Evolutionary conservation across 2,797 vertebrate genomes (phyloP).

Genomic region (Semaprochilodus insignis): DNA sequence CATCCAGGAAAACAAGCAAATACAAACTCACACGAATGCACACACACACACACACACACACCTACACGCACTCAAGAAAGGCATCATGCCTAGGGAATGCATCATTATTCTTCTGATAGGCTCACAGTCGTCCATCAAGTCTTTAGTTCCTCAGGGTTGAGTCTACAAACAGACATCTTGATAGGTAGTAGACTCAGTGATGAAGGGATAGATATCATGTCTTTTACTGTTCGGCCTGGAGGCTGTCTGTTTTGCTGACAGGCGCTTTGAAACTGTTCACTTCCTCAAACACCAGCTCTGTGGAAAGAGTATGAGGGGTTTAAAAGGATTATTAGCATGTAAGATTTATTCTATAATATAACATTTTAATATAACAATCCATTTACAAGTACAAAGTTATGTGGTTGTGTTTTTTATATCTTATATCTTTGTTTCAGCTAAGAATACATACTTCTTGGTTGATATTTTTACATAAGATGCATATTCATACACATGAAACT

Average conservation of each 20-base stretch:
- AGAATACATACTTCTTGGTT: too few relatives aligned
- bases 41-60: slow-evolving; percentile 24
- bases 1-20: slow-evolving; percentile 11
- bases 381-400: too few relatives aligned
- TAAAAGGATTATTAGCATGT: neutral
- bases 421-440: too few relatives aligned
- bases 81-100: slow-evolving; percentile 53
- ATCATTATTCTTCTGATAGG: slow-evolving; percentile 45
- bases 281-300: slow-evolving; percentile 96
- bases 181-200: slow-evolving; percentile 42
- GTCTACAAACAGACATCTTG: slow-evolving; percentile 52
- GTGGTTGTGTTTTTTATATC: too few relatives aligned
- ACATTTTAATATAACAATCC: too few relatives aligned
- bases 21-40: slow-evolving; percentile 1
- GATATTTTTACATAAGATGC: too few relatives aligned
- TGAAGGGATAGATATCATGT: slow-evolving; percentile 5
- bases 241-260: slow-evolving; percentile 83
- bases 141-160: slow-evolving; percentile 31
- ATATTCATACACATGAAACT: too few relatives aligned
- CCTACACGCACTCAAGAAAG: slow-evolving; percentile 34
- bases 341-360: too few relatives aligned
- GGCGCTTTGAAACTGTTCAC: slow-evolving; percentile 89
- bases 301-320: neutral
- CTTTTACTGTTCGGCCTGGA: slow-evolving; percentile 89
- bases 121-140: slow-evolving; percentile 35